These are phyloP conservation scores for Rhizoglyphus robini DNA, from an alignment of 1,140 invertebrate species.

Conservation along the genomic window DNA sequence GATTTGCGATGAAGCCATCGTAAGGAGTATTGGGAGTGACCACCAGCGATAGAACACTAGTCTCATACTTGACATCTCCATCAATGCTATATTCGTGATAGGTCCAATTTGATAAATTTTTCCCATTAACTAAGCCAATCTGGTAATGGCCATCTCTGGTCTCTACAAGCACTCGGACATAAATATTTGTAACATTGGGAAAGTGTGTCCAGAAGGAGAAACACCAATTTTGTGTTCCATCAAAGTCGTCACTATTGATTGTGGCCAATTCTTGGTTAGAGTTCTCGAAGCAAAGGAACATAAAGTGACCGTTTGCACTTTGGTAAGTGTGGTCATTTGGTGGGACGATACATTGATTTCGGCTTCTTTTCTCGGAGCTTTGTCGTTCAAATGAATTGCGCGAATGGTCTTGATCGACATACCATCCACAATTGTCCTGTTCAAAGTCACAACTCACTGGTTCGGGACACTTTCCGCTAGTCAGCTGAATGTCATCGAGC, in stretches of 20 bases:
- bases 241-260: background rate
- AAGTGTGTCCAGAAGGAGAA: background rate
- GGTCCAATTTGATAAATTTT: constrained; percentile 14
- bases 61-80: constrained; percentile 12
- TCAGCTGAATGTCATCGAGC: constrained; percentile 24
- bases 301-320: constrained; percentile 24
- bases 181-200: background rate
- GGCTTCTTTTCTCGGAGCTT: constrained; percentile 14
- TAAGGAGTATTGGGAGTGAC: background rate
- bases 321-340: constrained; percentile 18
- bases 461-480: constrained; percentile 21
- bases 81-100: constrained; percentile 19
- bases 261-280: background rate
- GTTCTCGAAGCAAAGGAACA: constrained; percentile 18
- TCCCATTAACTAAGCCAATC: background rate
- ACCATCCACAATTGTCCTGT: constrained; percentile 25
- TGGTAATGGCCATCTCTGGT: background rate
- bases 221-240: background rate
- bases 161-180: constrained; percentile 15
- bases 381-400: constrained; percentile 1
- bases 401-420: constrained; percentile 11
- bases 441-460: constrained; percentile 23
- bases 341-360: constrained; percentile 21
- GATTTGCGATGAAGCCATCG: constrained; percentile 14
- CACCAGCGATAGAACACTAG: constrained; percentile 20